phyloP scores from a whole-genome alignment of 2,888 invertebrate species.

The Perizoma affinitatum region DNA sequence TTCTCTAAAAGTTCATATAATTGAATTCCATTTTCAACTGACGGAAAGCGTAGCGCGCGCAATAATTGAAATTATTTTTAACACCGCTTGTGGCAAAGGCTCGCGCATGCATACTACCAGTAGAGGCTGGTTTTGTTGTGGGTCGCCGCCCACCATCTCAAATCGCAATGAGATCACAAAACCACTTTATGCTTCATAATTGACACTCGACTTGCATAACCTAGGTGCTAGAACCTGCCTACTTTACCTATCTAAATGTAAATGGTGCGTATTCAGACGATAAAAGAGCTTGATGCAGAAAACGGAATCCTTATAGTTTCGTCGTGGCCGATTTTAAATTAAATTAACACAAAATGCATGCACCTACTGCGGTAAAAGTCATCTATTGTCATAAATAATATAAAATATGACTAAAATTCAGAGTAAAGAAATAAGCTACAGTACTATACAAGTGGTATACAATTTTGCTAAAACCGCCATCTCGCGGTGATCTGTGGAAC shows the following conservation, averaged over 20 bases:
- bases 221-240: slow-evolving; percentile 51
- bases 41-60: slow-evolving; percentile 35
- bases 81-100: slow-evolving; percentile 51
- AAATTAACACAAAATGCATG: too few relatives aligned
- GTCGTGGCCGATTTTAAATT: too few relatives aligned
- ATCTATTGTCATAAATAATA: background rate
- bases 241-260: slow-evolving; percentile 46
- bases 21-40: slow-evolving; percentile 20
- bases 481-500: slow-evolving; percentile 14
- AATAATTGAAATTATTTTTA: slow-evolving; percentile 18
- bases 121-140: slow-evolving; percentile 56
- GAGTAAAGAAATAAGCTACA: background rate
- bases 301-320: too few relatives aligned
- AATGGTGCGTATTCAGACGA: slow-evolving; percentile 28
- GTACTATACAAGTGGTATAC: slow-evolving; percentile 4
- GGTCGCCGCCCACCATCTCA: slow-evolving; percentile 76
- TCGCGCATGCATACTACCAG: slow-evolving; percentile 59
- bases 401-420: background rate
- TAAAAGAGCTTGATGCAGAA: slow-evolving; percentile 4
- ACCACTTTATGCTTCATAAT: slow-evolving; percentile 59
- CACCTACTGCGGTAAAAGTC: too few relatives aligned
- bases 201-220: slow-evolving; percentile 64
- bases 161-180: slow-evolving; percentile 77
- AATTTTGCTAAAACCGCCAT: slow-evolving; percentile 29
- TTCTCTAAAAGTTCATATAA: background rate